Percentiles rank a stretch among this genome's conserved stretches.
These are phyloP conservation scores for Chromoteleia sp. DNA, from an alignment of 2,888 invertebrate genomes.

Conservation along the genomic window DNA sequence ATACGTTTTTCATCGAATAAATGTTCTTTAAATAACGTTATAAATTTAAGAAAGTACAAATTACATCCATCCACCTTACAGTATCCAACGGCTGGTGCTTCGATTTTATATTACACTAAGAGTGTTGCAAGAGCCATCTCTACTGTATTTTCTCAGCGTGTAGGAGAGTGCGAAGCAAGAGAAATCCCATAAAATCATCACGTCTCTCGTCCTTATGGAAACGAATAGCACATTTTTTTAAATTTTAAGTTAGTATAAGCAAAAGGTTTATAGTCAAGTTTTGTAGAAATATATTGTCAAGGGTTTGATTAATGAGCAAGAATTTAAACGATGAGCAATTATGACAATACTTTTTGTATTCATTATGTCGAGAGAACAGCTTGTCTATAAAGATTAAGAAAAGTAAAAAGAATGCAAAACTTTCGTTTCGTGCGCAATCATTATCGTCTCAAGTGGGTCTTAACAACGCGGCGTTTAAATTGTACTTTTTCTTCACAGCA, in stretches of 20 bases:
- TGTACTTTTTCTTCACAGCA: not conserved
- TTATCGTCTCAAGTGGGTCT: not conserved
- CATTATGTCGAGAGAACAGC: no score
- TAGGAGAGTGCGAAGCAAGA: not conserved
- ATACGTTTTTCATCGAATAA: no score
- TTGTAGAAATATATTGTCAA: not conserved
- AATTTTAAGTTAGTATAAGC: not conserved
- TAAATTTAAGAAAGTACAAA: conserved; percentile 19
- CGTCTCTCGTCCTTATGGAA: not conserved
- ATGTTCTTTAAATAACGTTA: no score
- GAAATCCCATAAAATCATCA: conserved; percentile 13
- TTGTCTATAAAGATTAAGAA: not conserved
- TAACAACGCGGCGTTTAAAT: not conserved
- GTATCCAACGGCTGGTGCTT: conserved; percentile 17
- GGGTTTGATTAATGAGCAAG: no score
- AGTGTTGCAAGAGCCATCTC: conserved; percentile 21
- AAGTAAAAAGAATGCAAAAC: not conserved
- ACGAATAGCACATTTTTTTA: not conserved
- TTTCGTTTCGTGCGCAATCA: conserved; percentile 1
- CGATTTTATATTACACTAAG: conserved; percentile 32
- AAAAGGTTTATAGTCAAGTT: not conserved
- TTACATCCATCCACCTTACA: conserved; percentile 18
- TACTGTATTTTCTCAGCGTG: conserved; percentile 4
- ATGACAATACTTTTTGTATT: not conserved
- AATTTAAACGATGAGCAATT: no score